Evolutionary conservation across 2,888 invertebrate species (phyloP), one percentile per base, ranked within the genome.

Genomic region (Chironomus tentans): DNA sequence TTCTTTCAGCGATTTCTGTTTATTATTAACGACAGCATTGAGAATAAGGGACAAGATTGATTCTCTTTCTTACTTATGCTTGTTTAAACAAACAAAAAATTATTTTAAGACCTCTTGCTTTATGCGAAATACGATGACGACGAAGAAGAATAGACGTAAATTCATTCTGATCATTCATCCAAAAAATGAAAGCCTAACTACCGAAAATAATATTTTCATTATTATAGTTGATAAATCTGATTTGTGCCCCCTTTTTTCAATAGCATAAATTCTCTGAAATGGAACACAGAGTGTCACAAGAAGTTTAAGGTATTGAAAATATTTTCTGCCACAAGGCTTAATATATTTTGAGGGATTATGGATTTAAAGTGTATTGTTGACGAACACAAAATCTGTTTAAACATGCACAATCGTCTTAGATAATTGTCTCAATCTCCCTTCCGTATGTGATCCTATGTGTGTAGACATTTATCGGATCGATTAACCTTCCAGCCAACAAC

Each of bases 371-470:
- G 65, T 46, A 47, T 74, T 74, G 74, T 74, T 68, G 74, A 28
- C 47, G 38, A 24, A 46, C 65, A 65, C 65, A 71, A 73, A 73
- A 62, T 73, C 73, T 73, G 73, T 73, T 73, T 73, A 73, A 73
- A 73, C 73, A 73, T 61, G 73, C 46, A 74, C 74, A 65, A 74
- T 74, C 74, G 74, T 62, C 74, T 74, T 74, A 74, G 56, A 62
- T 72, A 74, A 68, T 74, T 74, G 74, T 68, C 65, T 68, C 65
- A 74, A 68, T 73, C 71, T 50, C 65, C 61, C 48, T 24, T 73
- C 72, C 24, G 7, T 68, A 21, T 62, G 13, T 56, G 47, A 65
- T 65, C 65, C 46, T 18, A 68, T 68, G 7, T 38, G 38, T 38
- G 13, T 22, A 18, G 46, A 71, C 10, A 7, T n/a, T n/a, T n/a